Conservation (phyloP, 2,113 vertebrate species). For the Hippocampus abdominalis region DNA sequence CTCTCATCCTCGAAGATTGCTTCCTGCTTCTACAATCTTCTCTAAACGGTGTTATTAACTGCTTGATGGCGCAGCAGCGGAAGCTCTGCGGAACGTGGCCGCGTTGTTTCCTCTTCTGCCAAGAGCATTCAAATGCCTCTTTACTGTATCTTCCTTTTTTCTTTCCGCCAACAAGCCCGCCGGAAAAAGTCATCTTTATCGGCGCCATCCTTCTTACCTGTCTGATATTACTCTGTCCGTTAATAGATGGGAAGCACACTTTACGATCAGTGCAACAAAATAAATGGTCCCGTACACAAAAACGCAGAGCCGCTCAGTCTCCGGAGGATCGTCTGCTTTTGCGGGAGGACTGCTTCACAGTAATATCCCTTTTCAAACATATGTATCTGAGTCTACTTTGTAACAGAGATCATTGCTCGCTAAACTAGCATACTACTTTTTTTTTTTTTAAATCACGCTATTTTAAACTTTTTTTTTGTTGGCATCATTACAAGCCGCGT, state of each 20-base stretch:
- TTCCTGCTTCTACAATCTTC: not conserved
- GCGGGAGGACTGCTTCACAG: not conserved
- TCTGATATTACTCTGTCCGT: not conserved
- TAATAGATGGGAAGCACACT: not conserved
- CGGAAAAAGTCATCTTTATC: not conserved
- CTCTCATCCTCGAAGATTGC: not conserved
- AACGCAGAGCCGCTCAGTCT: not conserved
- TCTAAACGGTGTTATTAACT: constrained; percentile 11
- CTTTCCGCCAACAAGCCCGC: not conserved
- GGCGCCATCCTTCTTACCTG: not conserved
- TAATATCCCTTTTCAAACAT: not conserved
- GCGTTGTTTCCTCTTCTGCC: not conserved
- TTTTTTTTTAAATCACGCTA: too few species aligned
- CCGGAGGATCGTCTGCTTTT: not conserved
- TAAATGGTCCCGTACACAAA: not conserved
- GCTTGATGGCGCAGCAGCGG: constrained; percentile 1
- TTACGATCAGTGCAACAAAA: not conserved
- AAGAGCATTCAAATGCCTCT: not conserved
- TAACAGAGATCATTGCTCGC: not conserved
- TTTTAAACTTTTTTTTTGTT: too few species aligned
- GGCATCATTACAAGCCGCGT: too few species aligned
- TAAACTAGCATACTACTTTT: not conserved
- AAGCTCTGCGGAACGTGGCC: not conserved
- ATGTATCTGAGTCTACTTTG: not conserved
- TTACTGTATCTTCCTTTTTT: not conserved